Percentiles rank a stretch among this genome's conserved stretches.
Conservation (phyloP, 2,888 invertebrate species). For the Hecatera dysodea region DNA sequence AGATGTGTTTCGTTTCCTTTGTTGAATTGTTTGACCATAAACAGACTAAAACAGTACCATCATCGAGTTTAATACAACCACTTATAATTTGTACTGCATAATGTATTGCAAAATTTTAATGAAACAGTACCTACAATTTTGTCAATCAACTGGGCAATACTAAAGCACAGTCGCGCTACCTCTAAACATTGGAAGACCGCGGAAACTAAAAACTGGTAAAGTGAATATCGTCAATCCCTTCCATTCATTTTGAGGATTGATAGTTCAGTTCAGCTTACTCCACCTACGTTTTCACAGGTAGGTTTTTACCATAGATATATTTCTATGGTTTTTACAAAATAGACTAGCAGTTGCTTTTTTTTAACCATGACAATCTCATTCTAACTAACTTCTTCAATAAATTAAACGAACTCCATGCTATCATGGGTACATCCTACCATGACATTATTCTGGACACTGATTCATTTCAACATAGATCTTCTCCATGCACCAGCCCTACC, state of each 20-base stretch:
- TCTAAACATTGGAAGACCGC: too few relatives aligned
- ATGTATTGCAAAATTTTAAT: neutral
- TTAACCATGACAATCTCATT: neutral
- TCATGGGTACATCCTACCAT: neutral
- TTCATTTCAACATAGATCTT: constrained; percentile 1
- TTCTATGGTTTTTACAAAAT: too few relatives aligned
- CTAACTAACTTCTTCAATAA: neutral
- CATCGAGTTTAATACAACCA: neutral
- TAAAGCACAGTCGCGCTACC: neutral
- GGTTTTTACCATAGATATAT: too few relatives aligned
- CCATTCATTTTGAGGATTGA: too few relatives aligned
- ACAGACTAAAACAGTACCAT: neutral
- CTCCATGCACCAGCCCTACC: constrained; percentile 38
- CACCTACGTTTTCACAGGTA: too few relatives aligned
- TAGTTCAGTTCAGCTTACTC: too few relatives aligned
- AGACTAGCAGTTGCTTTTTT: neutral
- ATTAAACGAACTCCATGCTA: neutral
- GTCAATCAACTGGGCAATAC: neutral
- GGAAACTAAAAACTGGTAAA: too few relatives aligned
- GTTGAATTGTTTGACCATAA: constrained; percentile 18
- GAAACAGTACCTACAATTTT: too few relatives aligned
- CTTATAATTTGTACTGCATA: neutral
- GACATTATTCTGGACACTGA: neutral
- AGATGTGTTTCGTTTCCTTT: constrained; percentile 27
- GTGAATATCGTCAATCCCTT: too few relatives aligned